These are phyloP conservation scores for Chamaetylas fuelleborni DNA, from an alignment of 2,113 vertebrate species.

Conservation along the genomic window DNA sequence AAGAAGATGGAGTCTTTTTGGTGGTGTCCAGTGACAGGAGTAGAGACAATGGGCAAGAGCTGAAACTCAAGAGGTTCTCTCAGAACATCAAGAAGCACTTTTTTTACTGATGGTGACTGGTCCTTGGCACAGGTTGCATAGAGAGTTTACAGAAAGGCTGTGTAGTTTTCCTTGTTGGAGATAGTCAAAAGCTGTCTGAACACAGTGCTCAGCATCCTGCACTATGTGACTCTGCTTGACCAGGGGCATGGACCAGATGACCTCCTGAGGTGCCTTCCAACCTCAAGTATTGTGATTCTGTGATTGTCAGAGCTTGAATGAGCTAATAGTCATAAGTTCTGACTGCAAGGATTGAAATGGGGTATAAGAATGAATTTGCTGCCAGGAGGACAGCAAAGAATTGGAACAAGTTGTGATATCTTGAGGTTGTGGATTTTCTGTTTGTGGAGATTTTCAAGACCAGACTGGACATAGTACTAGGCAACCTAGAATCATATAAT, in stretches of 20 bases:
- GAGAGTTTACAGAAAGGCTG: background rate
- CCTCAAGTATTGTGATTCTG: background rate
- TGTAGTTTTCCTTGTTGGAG: background rate
- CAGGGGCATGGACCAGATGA: accelerated
- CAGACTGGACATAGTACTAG: background rate
- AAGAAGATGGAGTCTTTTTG: background rate
- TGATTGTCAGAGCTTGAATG: background rate
- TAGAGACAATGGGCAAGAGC: background rate
- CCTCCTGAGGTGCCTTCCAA: background rate
- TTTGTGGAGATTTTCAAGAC: background rate
- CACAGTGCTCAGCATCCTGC: background rate
- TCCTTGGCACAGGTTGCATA: background rate
- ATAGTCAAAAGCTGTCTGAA: background rate
- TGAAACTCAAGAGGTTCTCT: background rate
- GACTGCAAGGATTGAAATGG: background rate
- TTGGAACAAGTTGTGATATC: background rate
- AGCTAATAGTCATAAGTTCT: background rate
- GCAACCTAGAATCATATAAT: background rate
- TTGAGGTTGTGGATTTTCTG: background rate
- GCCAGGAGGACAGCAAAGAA: background rate
- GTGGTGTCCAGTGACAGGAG: background rate
- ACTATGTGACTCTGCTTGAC: accelerated
- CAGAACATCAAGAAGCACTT: background rate
- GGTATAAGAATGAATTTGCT: background rate
- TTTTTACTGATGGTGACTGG: background rate